Conservation (phyloP, 2,888 invertebrate species). For the Gortyna flavago region DNA sequence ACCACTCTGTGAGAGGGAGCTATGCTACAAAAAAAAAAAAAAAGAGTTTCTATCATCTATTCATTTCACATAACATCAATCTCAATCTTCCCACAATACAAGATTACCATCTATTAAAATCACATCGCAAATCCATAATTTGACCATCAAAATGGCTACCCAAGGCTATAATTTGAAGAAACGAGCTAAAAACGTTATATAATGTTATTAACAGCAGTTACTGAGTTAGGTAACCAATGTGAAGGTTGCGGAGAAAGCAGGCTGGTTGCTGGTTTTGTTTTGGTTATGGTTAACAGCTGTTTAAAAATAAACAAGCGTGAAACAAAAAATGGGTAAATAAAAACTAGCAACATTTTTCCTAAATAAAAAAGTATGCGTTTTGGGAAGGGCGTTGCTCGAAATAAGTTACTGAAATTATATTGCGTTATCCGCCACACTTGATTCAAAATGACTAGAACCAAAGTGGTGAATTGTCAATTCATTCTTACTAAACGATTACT, state of each 20-base stretch:
- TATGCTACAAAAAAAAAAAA: neutral
- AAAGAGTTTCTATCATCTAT: neutral
- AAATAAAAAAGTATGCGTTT: neutral
- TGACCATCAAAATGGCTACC: conserved; percentile 26
- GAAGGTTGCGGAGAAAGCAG: conserved; percentile 53
- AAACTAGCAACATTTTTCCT: neutral
- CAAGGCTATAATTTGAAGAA: conserved; percentile 53
- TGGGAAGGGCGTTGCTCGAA: neutral
- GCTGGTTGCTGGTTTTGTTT: neutral
- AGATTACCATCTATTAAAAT: conserved; percentile 32
- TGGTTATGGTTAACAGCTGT: conserved; percentile 17
- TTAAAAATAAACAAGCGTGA: neutral
- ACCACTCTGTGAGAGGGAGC: neutral
- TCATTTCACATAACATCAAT: conserved; percentile 1
- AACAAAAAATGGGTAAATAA: neutral
- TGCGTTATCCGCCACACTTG: no score
- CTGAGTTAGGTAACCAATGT: conserved; percentile 38
- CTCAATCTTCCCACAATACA: conserved; percentile 4
- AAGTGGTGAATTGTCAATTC: no score
- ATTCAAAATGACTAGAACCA: no score
- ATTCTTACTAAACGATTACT: no score
- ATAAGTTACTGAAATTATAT: neutral
- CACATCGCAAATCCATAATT: conserved; percentile 48
- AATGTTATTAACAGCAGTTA: conserved; percentile 44
- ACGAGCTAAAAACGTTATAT: conserved; percentile 46